phyloP scores from a whole-genome alignment of 2,113 vertebrate genomes.

The Silurus asotus region DNA sequence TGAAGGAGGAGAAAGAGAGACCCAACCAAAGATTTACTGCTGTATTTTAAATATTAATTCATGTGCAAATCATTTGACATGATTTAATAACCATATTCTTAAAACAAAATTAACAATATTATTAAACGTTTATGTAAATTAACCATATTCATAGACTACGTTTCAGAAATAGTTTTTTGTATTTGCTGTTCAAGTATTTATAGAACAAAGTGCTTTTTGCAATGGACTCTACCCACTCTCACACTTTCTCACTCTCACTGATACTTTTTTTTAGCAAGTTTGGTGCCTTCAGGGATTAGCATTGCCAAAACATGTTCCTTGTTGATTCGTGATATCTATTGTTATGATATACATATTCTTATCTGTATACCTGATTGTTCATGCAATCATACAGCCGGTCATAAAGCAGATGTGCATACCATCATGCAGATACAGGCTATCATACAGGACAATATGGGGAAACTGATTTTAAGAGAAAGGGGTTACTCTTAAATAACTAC shows the following conservation, averaged over 20 bases:
- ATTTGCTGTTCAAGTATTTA: constrained; percentile 36
- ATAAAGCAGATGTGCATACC: neutral
- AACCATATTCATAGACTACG: neutral
- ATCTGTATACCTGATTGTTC: neutral
- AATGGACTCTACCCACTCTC: constrained; percentile 32
- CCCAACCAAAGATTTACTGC: neutral
- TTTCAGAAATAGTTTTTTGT: constrained; percentile 11
- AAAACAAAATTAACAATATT: neutral
- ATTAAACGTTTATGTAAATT: no score
- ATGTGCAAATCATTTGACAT: neutral
- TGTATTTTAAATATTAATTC: neutral
- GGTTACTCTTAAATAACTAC: neutral
- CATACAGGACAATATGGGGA: no score
- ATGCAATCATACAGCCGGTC: neutral
- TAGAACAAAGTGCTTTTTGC: constrained; percentile 44
- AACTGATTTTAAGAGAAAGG: neutral
- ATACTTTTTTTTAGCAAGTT: neutral
- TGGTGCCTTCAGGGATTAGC: neutral
- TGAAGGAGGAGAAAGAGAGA: neutral
- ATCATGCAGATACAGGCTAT: neutral
- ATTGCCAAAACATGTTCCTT: neutral
- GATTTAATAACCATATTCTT: neutral
- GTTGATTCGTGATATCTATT: neutral
- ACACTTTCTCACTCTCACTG: constrained; percentile 9
- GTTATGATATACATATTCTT: neutral